Evolutionary conservation across 2,797 vertebrate genomes (phyloP), one percentile per base, ranked within the genome.

Genomic region (Hyperoplus immaculatus): DNA sequence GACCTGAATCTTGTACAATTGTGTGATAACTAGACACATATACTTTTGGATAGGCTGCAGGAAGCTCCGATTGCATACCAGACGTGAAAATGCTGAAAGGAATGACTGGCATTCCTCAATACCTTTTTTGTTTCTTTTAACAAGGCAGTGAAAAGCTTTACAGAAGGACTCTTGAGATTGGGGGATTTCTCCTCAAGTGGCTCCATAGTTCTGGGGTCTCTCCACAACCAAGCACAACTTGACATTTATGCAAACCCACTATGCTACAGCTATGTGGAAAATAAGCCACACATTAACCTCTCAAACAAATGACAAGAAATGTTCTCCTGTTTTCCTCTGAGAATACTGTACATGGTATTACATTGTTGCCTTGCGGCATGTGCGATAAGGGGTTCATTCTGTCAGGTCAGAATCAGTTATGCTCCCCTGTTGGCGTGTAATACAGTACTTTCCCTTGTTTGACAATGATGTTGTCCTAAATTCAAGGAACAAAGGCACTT

Each of bases 101-200:
- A 62, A 13, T 41, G 55, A 43, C 11, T 39, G 56, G 42, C 15
- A 69, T 70, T 80, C 58, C 69, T 70, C 15, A 15, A 69, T 80
- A 49, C 4, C 59, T 53, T 78, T 73, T 80, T 73, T 80, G 63
- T 83, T 42, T 76, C n/a, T 68, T 53, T 75, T 81, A 80, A 69
- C 77, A n/a, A 83, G 61, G 16, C 64, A 57, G 61, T 9, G 46
- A 65, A 77, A 73, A 53, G 55, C 69, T 69, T 57, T 8, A 15
- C 63, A 82, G 51, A 29, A 77, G 64, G 69, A 77, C 82, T 49
- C 88, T 89, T 82, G n/a, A 91, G 75, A 89, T 91, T 91, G 84
- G 78, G 72, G 57, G 39, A 50, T 79, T 82, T 79, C 43, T 63
- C 75, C 68, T 87, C 13, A 69, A 88, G 77, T 64, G 62, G 56